Base-by-base conservation (phyloP, 2,113 vertebrate species). In the Seriola quinqueradiata region DNA sequence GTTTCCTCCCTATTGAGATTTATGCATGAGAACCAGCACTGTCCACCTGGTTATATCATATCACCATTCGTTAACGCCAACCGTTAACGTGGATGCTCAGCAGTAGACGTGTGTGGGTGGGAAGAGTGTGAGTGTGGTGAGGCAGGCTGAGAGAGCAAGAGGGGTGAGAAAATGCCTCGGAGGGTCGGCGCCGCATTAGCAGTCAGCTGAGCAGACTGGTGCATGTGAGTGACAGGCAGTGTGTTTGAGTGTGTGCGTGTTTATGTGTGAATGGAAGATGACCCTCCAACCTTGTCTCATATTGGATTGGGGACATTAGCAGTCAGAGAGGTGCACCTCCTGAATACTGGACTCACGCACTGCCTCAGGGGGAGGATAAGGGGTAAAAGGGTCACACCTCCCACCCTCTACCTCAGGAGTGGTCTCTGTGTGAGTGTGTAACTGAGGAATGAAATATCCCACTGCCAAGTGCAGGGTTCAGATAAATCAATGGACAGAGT, bases 231-330 rank as follows among this genome's bases (percentile, higher is more conserved):
- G 89, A 86, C 86, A 89, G 82, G 75, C 58, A 64, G 67, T 65
- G 78, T 63, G 77, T 78, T 8, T 76, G 60, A 8, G 81, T 54
- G 74, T 81, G 55, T 57, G 77, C 64, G 48, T 58, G 42, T 34
- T 6, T 81, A 55, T 76, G 61, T 77, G 85, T 72, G 75, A 74
- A 73, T 81, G 77, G 72, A 87, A 85, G 83, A 83, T 87, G 87
- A 92, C 85, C 90, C 82, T 85, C 77, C 86, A 90, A 89, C 87
- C 87, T 88, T 91, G 86, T 75, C 79, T 90, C 79, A 82, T 82
- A 83, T 85, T 82, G 76, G 75, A 81, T 74, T 40, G 64, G 74
- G 61, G 77, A 81, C 89, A 93, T 94, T 92, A 92, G 89, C 86
- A 94, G 91, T 92, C 91, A 91, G 82, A 90, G 75, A 82, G 78